Evolutionary conservation across 1,140 invertebrate genomes (phyloP).

Genomic region (Parapsyche elsis): DNA sequence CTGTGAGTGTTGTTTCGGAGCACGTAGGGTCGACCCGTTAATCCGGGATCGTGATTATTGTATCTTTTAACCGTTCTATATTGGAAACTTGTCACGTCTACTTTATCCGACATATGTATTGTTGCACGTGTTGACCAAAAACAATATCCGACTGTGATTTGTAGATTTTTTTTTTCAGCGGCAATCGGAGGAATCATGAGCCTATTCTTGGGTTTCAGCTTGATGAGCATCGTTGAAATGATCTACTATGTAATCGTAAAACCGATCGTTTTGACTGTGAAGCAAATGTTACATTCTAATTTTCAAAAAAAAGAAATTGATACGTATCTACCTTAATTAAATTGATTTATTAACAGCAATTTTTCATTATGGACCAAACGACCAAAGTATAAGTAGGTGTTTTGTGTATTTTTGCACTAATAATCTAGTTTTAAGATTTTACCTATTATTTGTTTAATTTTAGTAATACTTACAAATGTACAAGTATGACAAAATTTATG

Average conservation of each 20-base stretch:
- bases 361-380: too few relatives aligned
- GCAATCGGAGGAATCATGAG: constrained; percentile 71
- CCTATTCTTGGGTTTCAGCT: constrained; percentile 71
- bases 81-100: constrained; percentile 26
- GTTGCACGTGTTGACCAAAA: background rate
- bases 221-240: constrained; percentile 70
- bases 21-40: constrained; percentile 19
- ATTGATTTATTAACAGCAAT: too few relatives aligned
- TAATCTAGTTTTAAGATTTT: too few relatives aligned
- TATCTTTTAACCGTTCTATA: background rate
- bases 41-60: constrained; percentile 31
- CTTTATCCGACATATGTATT: background rate
- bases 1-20: background rate
- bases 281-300: background rate
- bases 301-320: background rate
- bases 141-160: background rate
- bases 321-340: too few relatives aligned
- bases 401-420: too few relatives aligned
- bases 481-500: too few relatives aligned
- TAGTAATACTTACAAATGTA: too few relatives aligned
- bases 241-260: constrained; percentile 68
- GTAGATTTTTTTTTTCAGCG: constrained; percentile 61
- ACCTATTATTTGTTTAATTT: too few relatives aligned
- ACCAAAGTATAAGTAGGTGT: too few relatives aligned
- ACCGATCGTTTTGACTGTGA: constrained; percentile 52